Conservation (phyloP, 2,888 invertebrate genomes). For the Elaeidobius kamerunicus region DNA sequence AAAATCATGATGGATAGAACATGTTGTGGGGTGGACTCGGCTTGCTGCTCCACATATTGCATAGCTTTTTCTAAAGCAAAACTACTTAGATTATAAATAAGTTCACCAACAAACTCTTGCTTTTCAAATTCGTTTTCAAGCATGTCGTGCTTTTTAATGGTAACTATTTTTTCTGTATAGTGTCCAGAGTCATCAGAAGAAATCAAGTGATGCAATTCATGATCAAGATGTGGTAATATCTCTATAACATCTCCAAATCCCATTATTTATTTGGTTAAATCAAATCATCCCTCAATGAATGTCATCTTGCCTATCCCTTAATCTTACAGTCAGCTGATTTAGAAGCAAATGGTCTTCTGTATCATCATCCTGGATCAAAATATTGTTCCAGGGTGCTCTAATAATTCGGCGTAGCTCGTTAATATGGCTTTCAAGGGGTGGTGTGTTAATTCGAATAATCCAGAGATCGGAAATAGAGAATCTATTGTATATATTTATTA, state of each 20-base stretch:
- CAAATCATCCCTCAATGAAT: not conserved
- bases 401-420: no score
- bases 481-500: no score
- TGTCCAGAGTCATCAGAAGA: not conserved
- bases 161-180: not conserved
- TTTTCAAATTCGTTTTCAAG: not conserved
- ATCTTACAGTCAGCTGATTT: constrained; percentile 4
- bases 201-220: not conserved
- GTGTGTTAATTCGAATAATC: no score
- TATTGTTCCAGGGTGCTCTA: constrained; percentile 4
- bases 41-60: not conserved
- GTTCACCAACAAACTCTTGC: not conserved
- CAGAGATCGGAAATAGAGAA: no score
- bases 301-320: not conserved
- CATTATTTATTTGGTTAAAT: constrained; percentile 1
- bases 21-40: not conserved
- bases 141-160: not conserved
- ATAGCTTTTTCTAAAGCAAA: not conserved
- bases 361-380: not conserved
- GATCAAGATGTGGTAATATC: no score
- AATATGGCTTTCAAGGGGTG: no score
- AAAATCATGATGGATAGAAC: no score
- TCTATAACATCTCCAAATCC: not conserved
- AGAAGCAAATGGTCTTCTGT: not conserved
- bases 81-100: not conserved